A percentile compares a stretch with the other conserved stretches of the same genome.
These are phyloP conservation scores for Eurystomus glaucurus DNA, from an alignment of 2,797 vertebrate genomes.

Conservation along the genomic window DNA sequence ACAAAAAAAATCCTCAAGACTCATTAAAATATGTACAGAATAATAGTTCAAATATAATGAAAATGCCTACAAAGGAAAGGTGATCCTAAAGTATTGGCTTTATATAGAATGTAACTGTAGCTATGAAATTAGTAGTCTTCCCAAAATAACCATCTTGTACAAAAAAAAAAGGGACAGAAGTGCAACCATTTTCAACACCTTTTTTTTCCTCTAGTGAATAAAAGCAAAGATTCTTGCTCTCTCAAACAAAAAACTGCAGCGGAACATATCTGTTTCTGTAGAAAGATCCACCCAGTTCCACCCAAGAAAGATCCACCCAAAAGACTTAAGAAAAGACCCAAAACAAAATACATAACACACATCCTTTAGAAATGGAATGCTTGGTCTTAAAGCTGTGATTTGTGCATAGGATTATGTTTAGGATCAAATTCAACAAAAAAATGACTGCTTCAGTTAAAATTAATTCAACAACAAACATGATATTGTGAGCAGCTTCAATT, in stretches of 20 bases:
- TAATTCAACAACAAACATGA: slow-evolving; percentile 14
- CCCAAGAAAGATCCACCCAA: background rate
- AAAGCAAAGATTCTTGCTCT: background rate
- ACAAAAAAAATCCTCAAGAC: background rate
- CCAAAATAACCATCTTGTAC: background rate
- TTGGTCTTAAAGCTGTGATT: background rate
- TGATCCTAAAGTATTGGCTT: background rate
- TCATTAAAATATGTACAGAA: background rate
- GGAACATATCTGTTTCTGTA: background rate
- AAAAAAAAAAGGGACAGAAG: background rate
- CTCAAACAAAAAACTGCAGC: background rate
- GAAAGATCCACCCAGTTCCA: background rate
- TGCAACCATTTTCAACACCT: background rate
- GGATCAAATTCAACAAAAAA: background rate
- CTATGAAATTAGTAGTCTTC: background rate
- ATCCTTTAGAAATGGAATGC: background rate
- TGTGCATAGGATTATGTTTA: background rate
- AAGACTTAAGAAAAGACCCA: background rate
- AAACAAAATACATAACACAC: background rate
- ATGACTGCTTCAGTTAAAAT: slow-evolving; percentile 2
- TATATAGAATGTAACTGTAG: background rate
- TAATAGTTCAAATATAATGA: background rate
- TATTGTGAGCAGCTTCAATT: background rate
- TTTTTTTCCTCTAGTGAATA: background rate
- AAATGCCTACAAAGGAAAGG: background rate